These are phyloP conservation scores for Drymodes brunneopygia DNA, from an alignment of 2,113 vertebrate genomes.

Conservation along the genomic window DNA sequence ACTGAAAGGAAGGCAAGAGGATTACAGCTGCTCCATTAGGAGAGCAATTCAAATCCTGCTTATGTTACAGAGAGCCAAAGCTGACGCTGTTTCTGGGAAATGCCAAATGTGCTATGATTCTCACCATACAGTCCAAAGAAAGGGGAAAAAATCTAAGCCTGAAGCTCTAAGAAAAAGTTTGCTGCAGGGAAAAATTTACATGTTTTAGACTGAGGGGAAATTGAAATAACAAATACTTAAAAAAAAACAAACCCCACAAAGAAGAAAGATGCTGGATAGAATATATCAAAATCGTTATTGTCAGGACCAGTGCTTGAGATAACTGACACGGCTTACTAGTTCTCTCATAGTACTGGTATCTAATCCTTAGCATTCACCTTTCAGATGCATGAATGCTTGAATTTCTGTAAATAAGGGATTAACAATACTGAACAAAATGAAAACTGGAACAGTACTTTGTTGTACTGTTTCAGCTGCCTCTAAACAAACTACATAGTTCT, in stretches of 20 bases:
- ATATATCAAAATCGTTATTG: not conserved
- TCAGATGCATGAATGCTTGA: not conserved
- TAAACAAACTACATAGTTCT: not conserved
- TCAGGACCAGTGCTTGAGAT: not conserved
- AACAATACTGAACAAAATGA: not conserved
- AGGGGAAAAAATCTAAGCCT: not conserved
- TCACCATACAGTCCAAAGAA: not conserved
- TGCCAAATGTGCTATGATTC: not conserved
- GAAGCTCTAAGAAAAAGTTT: not conserved
- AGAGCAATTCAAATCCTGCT: not conserved
- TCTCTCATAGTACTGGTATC: not conserved
- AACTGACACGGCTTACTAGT: not conserved
- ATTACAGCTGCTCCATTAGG: not conserved
- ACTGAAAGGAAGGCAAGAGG: not conserved
- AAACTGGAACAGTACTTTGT: not conserved
- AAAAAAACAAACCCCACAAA: not conserved
- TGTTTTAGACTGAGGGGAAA: not conserved
- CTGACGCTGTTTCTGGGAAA: not conserved
- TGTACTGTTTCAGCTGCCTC: not conserved
- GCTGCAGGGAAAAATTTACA: not conserved
- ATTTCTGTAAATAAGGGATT: not conserved
- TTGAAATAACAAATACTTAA: not conserved
- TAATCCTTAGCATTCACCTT: not conserved
- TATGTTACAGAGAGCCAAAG: not conserved
- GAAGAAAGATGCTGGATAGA: not conserved